These are phyloP conservation scores for Leucoma salicis DNA, from an alignment of 2,888 invertebrate genomes.

Conservation along the genomic window DNA sequence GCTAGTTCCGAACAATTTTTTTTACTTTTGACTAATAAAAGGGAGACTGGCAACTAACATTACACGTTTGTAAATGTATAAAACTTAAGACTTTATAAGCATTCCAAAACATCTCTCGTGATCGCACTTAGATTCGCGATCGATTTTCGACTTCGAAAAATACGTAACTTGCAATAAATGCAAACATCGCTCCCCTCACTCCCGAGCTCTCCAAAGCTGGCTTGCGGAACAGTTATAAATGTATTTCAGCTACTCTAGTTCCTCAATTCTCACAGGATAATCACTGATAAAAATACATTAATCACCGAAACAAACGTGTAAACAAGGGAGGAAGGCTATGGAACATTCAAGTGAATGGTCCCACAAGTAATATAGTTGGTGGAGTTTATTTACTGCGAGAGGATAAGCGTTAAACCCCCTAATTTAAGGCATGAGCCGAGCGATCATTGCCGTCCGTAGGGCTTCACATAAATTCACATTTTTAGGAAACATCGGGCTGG, in stretches of 20 bases:
- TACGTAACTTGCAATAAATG: no score
- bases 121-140: no score
- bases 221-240: slow-evolving; percentile 14
- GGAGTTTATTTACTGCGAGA: slow-evolving; percentile 70
- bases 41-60: no score
- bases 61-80: no score
- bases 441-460: slow-evolving; percentile 74
- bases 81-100: no score
- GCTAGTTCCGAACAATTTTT: no score
- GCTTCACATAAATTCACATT: slow-evolving; percentile 76
- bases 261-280: slow-evolving; percentile 18
- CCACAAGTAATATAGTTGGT: slow-evolving; percentile 64
- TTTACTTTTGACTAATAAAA: no score
- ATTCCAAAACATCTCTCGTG: no score
- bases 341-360: slow-evolving; percentile 47
- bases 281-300: slow-evolving; percentile 40
- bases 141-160: no score
- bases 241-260: slow-evolving; percentile 14
- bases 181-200: no score
- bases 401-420: slow-evolving; percentile 77
- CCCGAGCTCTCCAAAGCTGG: slow-evolving; percentile 37
- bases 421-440: slow-evolving; percentile 75
- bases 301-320: slow-evolving; percentile 50
- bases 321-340: slow-evolving; percentile 47
- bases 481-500: slow-evolving; percentile 61